These are phyloP conservation scores for Blennius ocellaris DNA, from an alignment of 2,113 vertebrate species.

Conservation along the genomic window DNA sequence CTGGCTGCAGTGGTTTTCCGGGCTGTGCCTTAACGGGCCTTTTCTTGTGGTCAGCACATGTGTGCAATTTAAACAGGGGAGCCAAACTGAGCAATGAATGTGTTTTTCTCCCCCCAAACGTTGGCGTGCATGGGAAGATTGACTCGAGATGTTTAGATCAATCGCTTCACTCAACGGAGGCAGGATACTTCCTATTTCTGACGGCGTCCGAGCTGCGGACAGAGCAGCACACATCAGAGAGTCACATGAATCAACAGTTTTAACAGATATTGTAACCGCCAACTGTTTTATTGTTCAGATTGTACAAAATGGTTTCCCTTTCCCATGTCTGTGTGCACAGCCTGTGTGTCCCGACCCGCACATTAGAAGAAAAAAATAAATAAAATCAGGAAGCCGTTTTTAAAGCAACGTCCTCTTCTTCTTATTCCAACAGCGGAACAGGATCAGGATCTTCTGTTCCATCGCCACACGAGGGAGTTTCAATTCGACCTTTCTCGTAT, in stretches of 20 bases:
- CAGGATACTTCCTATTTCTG: constrained; percentile 73
- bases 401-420: background rate
- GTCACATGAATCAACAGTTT: constrained; percentile 52
- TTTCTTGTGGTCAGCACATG: constrained; percentile 86
- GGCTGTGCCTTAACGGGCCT: constrained; percentile 78
- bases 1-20: constrained; percentile 79
- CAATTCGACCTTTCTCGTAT: constrained; percentile 94
- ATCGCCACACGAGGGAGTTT: constrained; percentile 89
- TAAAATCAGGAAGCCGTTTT: too few relatives aligned
- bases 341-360: background rate
- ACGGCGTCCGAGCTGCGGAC: constrained; percentile 71
- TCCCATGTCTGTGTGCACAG: constrained; percentile 25
- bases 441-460: constrained; percentile 87
- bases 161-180: constrained; percentile 59
- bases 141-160: constrained; percentile 79
- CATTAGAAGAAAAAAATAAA: constrained; percentile 4
- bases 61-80: constrained; percentile 79
- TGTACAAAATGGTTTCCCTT: constrained; percentile 49
- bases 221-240: constrained; percentile 71
- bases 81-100: constrained; percentile 66
- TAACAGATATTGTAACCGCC: constrained; percentile 42
- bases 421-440: constrained; percentile 84
- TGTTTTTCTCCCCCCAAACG: constrained; percentile 58
- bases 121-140: constrained; percentile 51
- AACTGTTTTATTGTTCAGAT: constrained; percentile 52